Base-by-base conservation (phyloP, 2,113 vertebrate genomes). In the Tiliqua scincoides region DNA sequence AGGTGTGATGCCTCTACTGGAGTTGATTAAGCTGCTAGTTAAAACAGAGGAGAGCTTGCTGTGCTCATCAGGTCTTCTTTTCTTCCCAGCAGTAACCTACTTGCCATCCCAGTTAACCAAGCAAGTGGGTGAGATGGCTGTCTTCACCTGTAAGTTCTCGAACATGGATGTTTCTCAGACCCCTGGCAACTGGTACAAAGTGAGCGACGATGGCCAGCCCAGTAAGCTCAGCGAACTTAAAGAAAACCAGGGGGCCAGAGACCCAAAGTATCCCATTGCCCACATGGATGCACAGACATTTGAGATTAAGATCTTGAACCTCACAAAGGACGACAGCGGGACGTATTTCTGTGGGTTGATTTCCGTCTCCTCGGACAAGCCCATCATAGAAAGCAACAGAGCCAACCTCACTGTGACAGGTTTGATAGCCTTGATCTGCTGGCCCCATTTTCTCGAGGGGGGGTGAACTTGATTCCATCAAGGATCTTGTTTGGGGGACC, bases 111-210 rank as follows among this genome's bases (percentile, higher is more conserved):
- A 0, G 25, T 61, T 94, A 81, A 84, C 20, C 70, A 0, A 1
- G 3, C 52, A 32, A 2, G 88, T 30, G 48, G 93, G 92, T 1
- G 0, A 0, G 18, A 92, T 82, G 40, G 95, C 93, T 68, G 89
- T 63, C 17, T 96, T 96, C 80, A 91, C 87, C 77, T 96, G 95
- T 86, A 93, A 91, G 40, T 88, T 94, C 74, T 93, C 93, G 23
- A 52, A 43, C 59, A 72, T 91, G 54, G 87, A 17, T 0, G 6
- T 68, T 43, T 76, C 68, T 0, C 87, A 8, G 43, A 5, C 12
- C 40, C 89, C 20, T 4, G 79, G 94, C 10, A 95, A 93, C 0
- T 95, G 91, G 94, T 95, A 95, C 88, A 94, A 86, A 40, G 65
- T 67, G 3, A 78, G 1, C 2, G 63, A 91, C 25, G 4, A 89